These are phyloP conservation scores for Listronotus bonariensis DNA, from an alignment of 1,140 invertebrate genomes.

Conservation along the genomic window DNA sequence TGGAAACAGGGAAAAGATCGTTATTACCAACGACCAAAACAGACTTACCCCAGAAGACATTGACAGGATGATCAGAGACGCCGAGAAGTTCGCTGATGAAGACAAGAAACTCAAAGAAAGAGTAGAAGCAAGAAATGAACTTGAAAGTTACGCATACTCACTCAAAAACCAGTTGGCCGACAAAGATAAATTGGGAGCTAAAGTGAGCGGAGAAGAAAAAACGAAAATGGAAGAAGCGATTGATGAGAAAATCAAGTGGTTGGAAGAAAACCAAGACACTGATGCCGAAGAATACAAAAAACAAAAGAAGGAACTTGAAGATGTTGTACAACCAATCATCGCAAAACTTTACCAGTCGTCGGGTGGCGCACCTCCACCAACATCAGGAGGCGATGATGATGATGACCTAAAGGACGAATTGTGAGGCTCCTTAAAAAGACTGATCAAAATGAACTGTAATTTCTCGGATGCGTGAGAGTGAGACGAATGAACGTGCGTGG, in stretches of 20 bases:
- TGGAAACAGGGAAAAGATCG: conserved; percentile 97
- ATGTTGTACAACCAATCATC: conserved; percentile 96
- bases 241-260: conserved; percentile 97
- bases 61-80: conserved; percentile 98
- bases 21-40: conserved; percentile 98
- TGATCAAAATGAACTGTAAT: conserved; percentile 25
- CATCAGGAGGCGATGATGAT: conserved; percentile 65
- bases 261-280: conserved; percentile 94
- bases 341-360: conserved; percentile 93
- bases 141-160: conserved; percentile 98
- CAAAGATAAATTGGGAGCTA: conserved; percentile 97
- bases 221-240: conserved; percentile 94
- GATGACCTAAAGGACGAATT: conserved; percentile 87
- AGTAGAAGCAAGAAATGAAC: conserved; percentile 92
- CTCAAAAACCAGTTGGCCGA: conserved; percentile 97
- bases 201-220: conserved; percentile 90
- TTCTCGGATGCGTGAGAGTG: conserved; percentile 5
- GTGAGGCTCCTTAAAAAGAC: conserved; percentile 61
- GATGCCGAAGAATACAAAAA: conserved; percentile 94
- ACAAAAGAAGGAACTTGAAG: conserved; percentile 96
- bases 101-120: conserved; percentile 97
- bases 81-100: conserved; percentile 98
- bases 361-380: conserved; percentile 74
- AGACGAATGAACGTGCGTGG: conserved; percentile 13
- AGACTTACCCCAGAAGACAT: conserved; percentile 96